phyloP scores from a whole-genome alignment of 1,140 invertebrate species.

The Scaptomyza montana region DNA sequence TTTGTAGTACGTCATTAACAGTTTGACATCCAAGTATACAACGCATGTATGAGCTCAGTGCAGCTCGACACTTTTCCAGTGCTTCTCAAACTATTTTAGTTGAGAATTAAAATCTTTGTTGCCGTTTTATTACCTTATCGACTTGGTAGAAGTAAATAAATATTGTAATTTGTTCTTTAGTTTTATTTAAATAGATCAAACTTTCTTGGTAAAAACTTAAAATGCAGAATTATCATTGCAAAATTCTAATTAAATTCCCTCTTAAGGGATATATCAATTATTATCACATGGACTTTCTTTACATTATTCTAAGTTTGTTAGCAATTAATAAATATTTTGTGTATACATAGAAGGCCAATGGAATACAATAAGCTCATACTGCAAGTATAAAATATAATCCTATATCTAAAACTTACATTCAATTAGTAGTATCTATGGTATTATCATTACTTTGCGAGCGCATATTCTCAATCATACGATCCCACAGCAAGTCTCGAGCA shows the following conservation, averaged over 20 bases:
- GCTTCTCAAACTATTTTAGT: no score
- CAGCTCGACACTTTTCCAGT: no score
- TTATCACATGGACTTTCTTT: conserved; percentile 25
- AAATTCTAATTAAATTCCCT: no score
- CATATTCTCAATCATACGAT: conserved; percentile 83
- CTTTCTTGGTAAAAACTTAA: no score
- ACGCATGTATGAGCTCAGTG: no score
- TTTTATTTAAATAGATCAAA: no score
- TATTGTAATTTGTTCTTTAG: no score
- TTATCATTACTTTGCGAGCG: conserved; percentile 43
- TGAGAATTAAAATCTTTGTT: no score
- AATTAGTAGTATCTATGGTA: conserved; percentile 26
- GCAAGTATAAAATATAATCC: conserved; percentile 17
- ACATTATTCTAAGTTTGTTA: conserved; percentile 12
- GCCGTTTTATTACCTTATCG: no score
- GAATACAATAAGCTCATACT: conserved; percentile 32
- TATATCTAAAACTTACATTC: conserved; percentile 5
- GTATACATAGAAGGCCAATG: conserved; percentile 22
- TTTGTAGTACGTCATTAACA: no score
- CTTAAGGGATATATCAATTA: conserved; percentile 7
- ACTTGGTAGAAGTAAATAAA: not conserved
- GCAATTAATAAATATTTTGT: conserved; percentile 27
- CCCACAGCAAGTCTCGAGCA: conserved; percentile 83
- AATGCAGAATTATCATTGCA: no score
- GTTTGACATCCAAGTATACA: no score